Evolutionary conservation across 1,140 invertebrate species (phyloP).

Genomic region (Hypsibius dujardini): DNA sequence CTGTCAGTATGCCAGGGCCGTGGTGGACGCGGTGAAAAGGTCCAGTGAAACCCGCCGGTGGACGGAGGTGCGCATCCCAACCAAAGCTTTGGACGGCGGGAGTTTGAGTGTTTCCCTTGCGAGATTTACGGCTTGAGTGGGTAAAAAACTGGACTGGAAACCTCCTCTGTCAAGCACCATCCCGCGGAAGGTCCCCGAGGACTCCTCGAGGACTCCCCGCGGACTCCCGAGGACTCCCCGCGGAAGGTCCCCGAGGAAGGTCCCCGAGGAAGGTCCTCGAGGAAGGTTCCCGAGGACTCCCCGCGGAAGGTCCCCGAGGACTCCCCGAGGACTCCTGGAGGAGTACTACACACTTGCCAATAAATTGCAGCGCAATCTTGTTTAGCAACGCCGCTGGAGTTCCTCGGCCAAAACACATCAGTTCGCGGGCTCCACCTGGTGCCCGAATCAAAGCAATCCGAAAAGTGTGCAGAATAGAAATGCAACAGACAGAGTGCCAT

Average conservation of each 20-base stretch:
- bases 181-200: too few relatives aligned
- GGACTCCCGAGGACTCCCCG: too few relatives aligned
- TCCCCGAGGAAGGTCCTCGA: too few relatives aligned
- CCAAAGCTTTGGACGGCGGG: neutral
- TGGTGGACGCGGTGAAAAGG: neutral
- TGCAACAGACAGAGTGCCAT: neutral
- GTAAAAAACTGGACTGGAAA: neutral
- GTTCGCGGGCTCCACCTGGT: neutral
- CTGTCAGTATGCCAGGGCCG: neutral
- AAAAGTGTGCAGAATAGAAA: neutral
- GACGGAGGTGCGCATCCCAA: neutral
- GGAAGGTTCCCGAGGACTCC: too few relatives aligned
- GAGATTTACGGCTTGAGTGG: neutral
- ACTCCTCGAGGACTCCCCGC: too few relatives aligned
- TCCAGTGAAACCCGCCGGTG: slow-evolving; percentile 1
- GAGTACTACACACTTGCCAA: too few relatives aligned
- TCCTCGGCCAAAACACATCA: neutral
- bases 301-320: too few relatives aligned
- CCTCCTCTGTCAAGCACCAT: neutral
- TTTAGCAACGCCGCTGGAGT: neutral
- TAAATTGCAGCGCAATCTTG: neutral
- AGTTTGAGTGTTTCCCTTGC: neutral
- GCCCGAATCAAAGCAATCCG: neutral
- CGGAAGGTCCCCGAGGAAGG: too few relatives aligned
- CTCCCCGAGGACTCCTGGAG: too few relatives aligned